Base-by-base conservation (phyloP, 1,140 invertebrate species). In the Galleria mellonella region DNA sequence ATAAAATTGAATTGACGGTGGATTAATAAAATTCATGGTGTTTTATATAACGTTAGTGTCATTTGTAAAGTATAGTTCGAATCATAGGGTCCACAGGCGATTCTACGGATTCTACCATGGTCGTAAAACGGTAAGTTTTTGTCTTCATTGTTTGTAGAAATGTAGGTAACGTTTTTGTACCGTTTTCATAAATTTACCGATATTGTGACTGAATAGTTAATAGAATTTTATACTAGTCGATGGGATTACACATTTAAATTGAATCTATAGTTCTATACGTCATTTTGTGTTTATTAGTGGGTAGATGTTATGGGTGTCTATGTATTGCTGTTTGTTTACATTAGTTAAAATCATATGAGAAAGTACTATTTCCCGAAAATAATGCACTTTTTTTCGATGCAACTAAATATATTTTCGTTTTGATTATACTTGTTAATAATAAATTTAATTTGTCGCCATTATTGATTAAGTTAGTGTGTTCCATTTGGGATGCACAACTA, bases 31-130 rank as follows among this genome's bases (percentile, higher is more conserved):
- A 81, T 84, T 81, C 64, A 84, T 84, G 81, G 81, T 84, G 81
- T 81, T 79, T 74, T 57, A 61, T 55, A 73, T 70, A 68, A 59
- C 62, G 52, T 66, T 65, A 67, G 81, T 81, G 71, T 55, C 56
- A 62, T 79, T 78, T 68, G 71, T 72, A 76, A 78, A 75, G 51
- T 54, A 78, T 79, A 81, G 55, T 78, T 76, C 72, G 64, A 84
- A 87, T 82, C 81, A 87, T 87, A 84, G 84, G 82, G 77, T 82
- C 84, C 72, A 81, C 71, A 74, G 79, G 74, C 68, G 82, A 79
- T 71, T 70, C 69, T 72, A 85, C 84, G 81, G 84, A 84, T 83
- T 83, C 81, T 82, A 85, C 70, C 77, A 87, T 87, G 84, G 84
- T 87, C 73, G 84, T 87, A 77, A 87, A 87, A 83, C 84, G 84